Evolutionary conservation across 2,888 invertebrate species (phyloP).

Genomic region (Macaria notata): DNA sequence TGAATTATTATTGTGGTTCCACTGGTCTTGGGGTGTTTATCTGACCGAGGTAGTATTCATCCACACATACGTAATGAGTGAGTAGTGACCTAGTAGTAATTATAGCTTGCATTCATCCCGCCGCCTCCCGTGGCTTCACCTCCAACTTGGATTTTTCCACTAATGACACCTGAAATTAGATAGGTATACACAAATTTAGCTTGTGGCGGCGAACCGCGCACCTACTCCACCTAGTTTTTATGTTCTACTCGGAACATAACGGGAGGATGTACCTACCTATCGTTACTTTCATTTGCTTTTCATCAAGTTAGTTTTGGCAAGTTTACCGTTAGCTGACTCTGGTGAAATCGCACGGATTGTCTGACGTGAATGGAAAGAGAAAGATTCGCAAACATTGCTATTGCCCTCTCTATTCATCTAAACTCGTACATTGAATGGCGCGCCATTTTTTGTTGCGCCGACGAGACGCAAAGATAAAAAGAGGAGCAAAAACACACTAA

Average conservation of each 20-base stretch:
- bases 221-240: slow-evolving; percentile 1
- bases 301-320: slow-evolving; percentile 61
- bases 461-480: slow-evolving; percentile 55
- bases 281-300: slow-evolving; percentile 64
- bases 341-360: slow-evolving; percentile 35
- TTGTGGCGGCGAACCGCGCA: not conserved
- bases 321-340: slow-evolving; percentile 59
- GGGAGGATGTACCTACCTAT: slow-evolving; percentile 37
- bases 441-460: slow-evolving; percentile 55
- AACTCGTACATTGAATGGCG: slow-evolving; percentile 59
- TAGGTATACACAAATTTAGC: not conserved
- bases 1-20: too few relatives aligned
- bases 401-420: slow-evolving; percentile 46
- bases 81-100: slow-evolving; percentile 47
- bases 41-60: too few relatives aligned
- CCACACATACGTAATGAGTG: slow-evolving; percentile 41
- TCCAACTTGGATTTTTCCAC: slow-evolving; percentile 37
- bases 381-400: slow-evolving; percentile 45
- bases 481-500: slow-evolving; percentile 65
- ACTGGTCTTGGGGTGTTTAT: too few relatives aligned
- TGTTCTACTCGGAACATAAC: slow-evolving; percentile 36
- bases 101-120: slow-evolving; percentile 45
- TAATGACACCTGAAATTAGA: slow-evolving; percentile 16
- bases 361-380: slow-evolving; percentile 53
- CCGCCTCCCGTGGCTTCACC: slow-evolving; percentile 34